Evolutionary conservation across 2,888 invertebrate genomes (phyloP).

Genomic region (Agapostemon virescens): DNA sequence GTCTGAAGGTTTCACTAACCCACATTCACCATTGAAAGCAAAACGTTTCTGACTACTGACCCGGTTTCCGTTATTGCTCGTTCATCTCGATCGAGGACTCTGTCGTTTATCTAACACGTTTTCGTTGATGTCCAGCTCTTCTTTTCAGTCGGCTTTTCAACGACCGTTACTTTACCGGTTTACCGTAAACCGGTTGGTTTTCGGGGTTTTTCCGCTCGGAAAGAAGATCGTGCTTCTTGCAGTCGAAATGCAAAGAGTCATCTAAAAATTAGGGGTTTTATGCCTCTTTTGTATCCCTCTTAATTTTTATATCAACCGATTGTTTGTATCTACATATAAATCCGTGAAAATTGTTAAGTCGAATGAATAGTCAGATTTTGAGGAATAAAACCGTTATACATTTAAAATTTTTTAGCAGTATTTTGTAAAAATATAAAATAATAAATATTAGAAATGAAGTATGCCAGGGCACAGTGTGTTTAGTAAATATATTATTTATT

Average conservation of each 20-base stretch:
- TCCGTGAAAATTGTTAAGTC: too few relatives aligned
- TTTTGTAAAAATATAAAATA: not conserved
- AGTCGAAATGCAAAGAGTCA: not conserved
- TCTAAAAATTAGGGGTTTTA: not conserved
- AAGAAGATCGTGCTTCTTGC: not conserved
- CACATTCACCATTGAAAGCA: slow-evolving; percentile 79
- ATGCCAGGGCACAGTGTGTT: not conserved
- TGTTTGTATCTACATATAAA: too few relatives aligned
- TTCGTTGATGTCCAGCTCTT: not conserved
- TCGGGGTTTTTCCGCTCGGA: not conserved
- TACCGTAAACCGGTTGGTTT: not conserved
- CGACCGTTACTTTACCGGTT: slow-evolving; percentile 31
- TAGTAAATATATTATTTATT: slow-evolving; percentile 44
- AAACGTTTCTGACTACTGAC: slow-evolving; percentile 78
- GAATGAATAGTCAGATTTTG: too few relatives aligned
- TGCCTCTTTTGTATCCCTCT: not conserved
- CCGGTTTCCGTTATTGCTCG: slow-evolving; percentile 71
- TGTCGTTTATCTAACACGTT: slow-evolving; percentile 49
- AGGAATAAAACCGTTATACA: too few relatives aligned
- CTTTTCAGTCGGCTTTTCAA: not conserved
- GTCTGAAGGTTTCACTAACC: slow-evolving; percentile 80
- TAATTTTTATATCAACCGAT: not conserved
- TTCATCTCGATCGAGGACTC: slow-evolving; percentile 54
- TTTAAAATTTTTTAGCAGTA: not conserved
- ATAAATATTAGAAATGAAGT: not conserved